These are phyloP conservation scores for Papilio dardanus DNA, from an alignment of 1,140 invertebrate genomes.

Conservation along the genomic window DNA sequence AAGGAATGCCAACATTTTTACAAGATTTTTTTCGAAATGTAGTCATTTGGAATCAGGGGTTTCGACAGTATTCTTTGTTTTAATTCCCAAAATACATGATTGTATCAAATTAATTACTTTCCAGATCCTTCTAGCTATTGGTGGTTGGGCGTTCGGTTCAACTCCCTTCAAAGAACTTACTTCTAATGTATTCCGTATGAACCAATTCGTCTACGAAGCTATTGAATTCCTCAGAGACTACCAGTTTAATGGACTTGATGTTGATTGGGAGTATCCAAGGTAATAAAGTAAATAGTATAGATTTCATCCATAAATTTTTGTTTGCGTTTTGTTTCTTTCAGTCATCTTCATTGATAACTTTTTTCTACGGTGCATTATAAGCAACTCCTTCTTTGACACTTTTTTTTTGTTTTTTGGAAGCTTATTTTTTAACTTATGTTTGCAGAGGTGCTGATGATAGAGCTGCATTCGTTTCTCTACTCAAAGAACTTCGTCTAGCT, in stretches of 20 bases:
- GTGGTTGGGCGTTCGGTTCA: slow-evolving; percentile 97
- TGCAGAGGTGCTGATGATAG: slow-evolving; percentile 91
- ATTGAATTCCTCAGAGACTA: slow-evolving; percentile 96
- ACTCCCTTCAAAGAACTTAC: slow-evolving; percentile 96
- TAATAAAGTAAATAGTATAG: slow-evolving; percentile 55
- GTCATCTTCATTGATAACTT: no score
- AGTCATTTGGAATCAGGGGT: no score
- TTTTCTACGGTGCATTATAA: no score
- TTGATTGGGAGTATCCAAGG: slow-evolving; percentile 98
- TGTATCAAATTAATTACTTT: slow-evolving; percentile 41
- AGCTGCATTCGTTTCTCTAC: slow-evolving; percentile 89
- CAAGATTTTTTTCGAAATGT: no score
- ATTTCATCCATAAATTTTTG: neutral
- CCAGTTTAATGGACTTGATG: slow-evolving; percentile 97
- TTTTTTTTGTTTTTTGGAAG: neutral
- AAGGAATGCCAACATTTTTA: no score
- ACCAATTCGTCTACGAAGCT: slow-evolving; percentile 96
- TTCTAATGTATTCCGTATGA: slow-evolving; percentile 95
- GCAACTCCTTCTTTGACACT: no score
- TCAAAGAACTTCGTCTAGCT: slow-evolving; percentile 92
- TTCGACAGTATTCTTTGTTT: no score
- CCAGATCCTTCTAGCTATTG: slow-evolving; percentile 93
- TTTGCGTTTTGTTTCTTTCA: neutral
- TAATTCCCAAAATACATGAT: slow-evolving; percentile 1
- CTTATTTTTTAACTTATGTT: slow-evolving; percentile 44